Conservation (phyloP, 2,113 vertebrate genomes). For the Lycocorax pyrrhopterus region DNA sequence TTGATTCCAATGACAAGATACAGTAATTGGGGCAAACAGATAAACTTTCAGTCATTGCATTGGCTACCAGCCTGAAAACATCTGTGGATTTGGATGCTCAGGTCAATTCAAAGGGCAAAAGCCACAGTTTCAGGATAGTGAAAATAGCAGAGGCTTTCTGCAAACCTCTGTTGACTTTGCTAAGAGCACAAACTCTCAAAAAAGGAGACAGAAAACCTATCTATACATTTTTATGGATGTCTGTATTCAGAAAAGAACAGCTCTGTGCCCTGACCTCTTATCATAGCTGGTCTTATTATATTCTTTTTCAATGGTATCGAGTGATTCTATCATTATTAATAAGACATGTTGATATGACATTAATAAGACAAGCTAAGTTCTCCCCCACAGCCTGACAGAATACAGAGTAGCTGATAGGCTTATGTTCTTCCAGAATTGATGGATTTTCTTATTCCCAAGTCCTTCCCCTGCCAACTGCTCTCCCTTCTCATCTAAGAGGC, state of each 20-base stretch:
- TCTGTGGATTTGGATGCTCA: neutral
- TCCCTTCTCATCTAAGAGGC: neutral
- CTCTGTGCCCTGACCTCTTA: neutral
- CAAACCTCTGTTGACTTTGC: neutral
- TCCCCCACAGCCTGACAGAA: neutral
- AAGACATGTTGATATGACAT: constrained; percentile 22
- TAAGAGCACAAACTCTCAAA: neutral
- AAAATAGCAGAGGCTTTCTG: neutral
- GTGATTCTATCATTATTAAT: constrained; percentile 28
- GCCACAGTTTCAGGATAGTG: neutral
- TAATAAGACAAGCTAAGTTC: constrained; percentile 1
- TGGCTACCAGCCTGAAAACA: neutral
- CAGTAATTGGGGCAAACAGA: neutral
- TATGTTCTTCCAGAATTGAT: neutral
- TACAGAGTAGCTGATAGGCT: neutral
- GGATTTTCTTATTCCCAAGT: neutral
- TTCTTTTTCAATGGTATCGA: neutral
- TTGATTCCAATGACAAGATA: neutral
- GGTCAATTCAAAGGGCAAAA: neutral
- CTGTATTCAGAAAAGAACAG: neutral
- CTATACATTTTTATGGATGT: neutral
- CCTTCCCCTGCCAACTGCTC: neutral
- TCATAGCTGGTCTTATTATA: neutral
- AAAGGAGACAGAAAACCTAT: neutral
- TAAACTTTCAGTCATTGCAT: neutral